phyloP scores from a whole-genome alignment of 2,888 invertebrate genomes.

The Allophyes oxyacanthae region DNA sequence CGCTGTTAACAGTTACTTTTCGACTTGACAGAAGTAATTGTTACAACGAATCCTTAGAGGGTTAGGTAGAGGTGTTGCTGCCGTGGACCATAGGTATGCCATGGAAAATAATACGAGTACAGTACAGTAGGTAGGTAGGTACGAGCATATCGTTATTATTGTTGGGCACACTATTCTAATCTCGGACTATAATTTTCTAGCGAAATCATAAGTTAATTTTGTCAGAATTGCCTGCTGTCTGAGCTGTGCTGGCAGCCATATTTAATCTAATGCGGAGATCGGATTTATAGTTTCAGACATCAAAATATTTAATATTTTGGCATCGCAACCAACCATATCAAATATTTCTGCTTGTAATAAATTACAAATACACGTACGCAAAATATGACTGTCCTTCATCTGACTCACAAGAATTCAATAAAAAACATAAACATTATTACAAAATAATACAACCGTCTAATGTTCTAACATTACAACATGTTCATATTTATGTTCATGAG shows the following conservation, averaged over 20 bases:
- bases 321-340: conserved; percentile 22
- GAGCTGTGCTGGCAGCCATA: too few relatives aligned
- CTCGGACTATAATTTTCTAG: too few relatives aligned
- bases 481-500: conserved; percentile 18
- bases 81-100: too few relatives aligned
- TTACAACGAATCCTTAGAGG: background rate
- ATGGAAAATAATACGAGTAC: too few relatives aligned
- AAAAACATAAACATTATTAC: conserved; percentile 18
- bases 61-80: background rate
- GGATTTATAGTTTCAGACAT: background rate
- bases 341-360: conserved; percentile 26
- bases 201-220: too few relatives aligned
- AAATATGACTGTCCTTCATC: conserved; percentile 26
- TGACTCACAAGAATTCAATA: conserved; percentile 18
- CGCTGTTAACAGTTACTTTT: conserved; percentile 1
- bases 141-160: too few relatives aligned
- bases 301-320: conserved; percentile 34
- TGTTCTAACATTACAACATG: conserved; percentile 25
- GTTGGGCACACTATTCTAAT: too few relatives aligned
- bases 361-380: conserved; percentile 13
- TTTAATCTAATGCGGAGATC: too few relatives aligned
- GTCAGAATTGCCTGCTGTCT: too few relatives aligned
- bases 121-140: too few relatives aligned
- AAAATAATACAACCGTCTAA: conserved; percentile 12
- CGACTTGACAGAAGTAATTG: conserved; percentile 1